Evolutionary conservation across 2,113 vertebrate genomes (phyloP).

Genomic region (Urocynchramus pylzowi): DNA sequence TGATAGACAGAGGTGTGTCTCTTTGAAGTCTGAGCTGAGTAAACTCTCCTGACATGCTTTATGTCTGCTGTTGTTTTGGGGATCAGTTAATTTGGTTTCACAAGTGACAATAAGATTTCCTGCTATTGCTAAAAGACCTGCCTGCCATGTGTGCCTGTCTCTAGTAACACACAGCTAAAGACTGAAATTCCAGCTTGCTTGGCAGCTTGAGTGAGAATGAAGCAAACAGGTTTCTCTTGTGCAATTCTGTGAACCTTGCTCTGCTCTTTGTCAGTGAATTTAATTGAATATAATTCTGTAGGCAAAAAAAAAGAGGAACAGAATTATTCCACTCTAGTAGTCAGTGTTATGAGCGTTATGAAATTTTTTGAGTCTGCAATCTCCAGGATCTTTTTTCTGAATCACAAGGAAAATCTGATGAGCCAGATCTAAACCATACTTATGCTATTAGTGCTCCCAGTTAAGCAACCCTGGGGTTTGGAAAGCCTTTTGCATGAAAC

Average conservation of each 20-base stretch:
- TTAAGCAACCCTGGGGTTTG: constrained; percentile 39
- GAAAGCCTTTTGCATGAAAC: constrained; percentile 1
- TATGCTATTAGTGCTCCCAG: constrained; percentile 5
- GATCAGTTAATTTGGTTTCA: background rate
- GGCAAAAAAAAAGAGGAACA: background rate
- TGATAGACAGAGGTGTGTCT: background rate
- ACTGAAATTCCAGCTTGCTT: background rate
- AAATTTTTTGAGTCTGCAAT: constrained; percentile 20
- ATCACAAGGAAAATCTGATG: constrained; percentile 31
- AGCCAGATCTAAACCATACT: constrained; percentile 7
- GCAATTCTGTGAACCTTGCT: background rate
- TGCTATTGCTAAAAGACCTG: background rate
- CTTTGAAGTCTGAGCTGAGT: background rate
- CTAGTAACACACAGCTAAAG: background rate
- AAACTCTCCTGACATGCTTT: background rate
- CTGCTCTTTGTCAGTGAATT: constrained; percentile 5
- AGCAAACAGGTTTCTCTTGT: constrained; percentile 27
- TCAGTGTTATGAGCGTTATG: background rate
- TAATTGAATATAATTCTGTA: constrained; percentile 12
- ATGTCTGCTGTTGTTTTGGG: background rate
- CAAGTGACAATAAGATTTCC: background rate
- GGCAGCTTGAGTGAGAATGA: background rate
- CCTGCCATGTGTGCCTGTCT: background rate
- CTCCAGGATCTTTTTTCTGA: constrained; percentile 16
- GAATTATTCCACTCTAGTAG: background rate